Conservation (phyloP, 2,113 vertebrate species). For the Orcinus orca region DNA sequence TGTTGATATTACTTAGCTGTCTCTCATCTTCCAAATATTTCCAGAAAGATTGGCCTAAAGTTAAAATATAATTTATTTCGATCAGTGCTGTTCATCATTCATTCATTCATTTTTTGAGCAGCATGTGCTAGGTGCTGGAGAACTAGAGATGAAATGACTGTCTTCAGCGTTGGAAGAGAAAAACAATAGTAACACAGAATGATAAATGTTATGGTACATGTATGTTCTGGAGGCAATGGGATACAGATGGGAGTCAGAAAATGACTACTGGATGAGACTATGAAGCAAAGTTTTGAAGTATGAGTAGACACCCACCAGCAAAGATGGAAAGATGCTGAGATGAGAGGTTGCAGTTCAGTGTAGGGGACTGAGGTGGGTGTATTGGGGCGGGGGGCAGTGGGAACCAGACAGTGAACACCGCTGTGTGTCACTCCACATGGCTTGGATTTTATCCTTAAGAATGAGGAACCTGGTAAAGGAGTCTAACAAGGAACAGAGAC, state of each 20-base stretch:
- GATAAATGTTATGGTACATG: not conserved
- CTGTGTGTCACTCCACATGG: accelerated
- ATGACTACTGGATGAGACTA: no score
- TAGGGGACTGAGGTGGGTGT: not conserved
- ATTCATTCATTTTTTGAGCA: not conserved
- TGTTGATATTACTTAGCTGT: not conserved
- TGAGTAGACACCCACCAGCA: not conserved
- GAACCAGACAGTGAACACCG: not conserved
- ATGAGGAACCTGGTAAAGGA: not conserved
- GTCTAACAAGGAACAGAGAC: not conserved
- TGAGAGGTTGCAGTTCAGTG: not conserved
- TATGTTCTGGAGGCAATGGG: not conserved
- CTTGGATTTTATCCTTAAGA: not conserved
- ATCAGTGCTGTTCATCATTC: not conserved
- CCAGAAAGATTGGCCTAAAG: not conserved
- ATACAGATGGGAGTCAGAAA: no score
- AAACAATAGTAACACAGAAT: not conserved
- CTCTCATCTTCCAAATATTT: not conserved
- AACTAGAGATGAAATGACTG: not conserved
- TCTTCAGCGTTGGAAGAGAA: not conserved
- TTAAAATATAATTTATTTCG: not conserved
- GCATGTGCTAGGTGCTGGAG: not conserved
- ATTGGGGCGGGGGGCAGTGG: not conserved
- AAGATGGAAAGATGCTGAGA: not conserved
- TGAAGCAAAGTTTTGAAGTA: not conserved